Conservation (phyloP, 1,140 invertebrate species). For the Drosophila pachea region DNA sequence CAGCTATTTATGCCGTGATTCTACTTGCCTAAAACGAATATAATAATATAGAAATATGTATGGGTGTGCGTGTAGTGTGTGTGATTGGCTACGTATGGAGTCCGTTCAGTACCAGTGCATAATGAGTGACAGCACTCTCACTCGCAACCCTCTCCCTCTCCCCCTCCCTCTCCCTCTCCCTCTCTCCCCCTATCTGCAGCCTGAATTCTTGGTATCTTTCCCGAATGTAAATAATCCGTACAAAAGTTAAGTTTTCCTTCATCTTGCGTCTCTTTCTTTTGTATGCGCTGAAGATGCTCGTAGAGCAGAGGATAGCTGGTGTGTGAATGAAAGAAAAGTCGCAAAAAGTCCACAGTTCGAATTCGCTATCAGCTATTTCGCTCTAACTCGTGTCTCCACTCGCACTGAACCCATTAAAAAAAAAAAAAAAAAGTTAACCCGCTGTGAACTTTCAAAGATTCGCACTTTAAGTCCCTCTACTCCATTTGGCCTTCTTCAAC, state of each 20-base stretch:
- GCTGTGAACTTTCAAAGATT: slow-evolving; percentile 8
- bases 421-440: slow-evolving; percentile 6
- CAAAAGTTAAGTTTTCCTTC: no score
- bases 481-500: not conserved
- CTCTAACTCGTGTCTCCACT: slow-evolving; percentile 1
- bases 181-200: no score
- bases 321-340: not conserved
- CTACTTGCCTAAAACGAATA: slow-evolving; percentile 32
- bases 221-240: no score
- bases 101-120: slow-evolving; percentile 10
- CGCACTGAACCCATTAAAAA: not conserved
- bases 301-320: not conserved
- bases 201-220: no score
- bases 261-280: not conserved
- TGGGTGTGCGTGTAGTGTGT: slow-evolving; percentile 2
- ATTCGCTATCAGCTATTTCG: not conserved
- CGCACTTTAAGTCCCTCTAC: not conserved
- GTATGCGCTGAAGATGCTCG: not conserved
- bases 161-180: not conserved
- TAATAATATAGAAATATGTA: slow-evolving; percentile 15
- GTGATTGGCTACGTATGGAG: not conserved
- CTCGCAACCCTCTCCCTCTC: slow-evolving; percentile 9
- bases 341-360: no score
- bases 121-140: no score
- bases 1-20: slow-evolving; percentile 45